These are phyloP conservation scores for Glyptemys insculpta DNA, from an alignment of 2,797 vertebrate species.

Conservation along the genomic window DNA sequence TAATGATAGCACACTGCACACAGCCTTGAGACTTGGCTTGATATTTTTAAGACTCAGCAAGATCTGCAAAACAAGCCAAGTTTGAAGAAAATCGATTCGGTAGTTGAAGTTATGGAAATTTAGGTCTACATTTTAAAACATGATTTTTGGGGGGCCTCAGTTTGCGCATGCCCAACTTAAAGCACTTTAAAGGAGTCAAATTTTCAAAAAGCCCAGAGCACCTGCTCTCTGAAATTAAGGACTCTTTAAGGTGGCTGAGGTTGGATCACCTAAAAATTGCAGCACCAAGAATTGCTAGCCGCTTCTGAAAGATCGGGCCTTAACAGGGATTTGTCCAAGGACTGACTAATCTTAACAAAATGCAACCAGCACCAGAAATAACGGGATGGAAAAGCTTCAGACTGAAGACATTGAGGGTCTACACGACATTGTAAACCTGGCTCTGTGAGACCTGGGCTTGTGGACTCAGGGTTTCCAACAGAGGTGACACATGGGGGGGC, in stretches of 20 bases:
- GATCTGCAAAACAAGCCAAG: not conserved
- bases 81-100: fast-evolving
- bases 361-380: not conserved
- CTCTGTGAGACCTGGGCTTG: too few species aligned
- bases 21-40: not conserved
- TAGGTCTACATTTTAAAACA: not conserved
- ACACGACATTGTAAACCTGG: not conserved
- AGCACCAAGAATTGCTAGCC: not conserved
- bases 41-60: not conserved
- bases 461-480: not conserved
- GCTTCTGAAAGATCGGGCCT: not conserved
- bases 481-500: too few species aligned
- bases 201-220: not conserved
- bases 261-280: not conserved
- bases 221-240: not conserved
- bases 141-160: not conserved
- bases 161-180: not conserved
- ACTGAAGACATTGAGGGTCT: not conserved
- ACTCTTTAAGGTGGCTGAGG: not conserved
- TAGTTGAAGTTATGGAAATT: not conserved
- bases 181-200: not conserved
- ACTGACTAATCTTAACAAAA: not conserved
- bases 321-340: not conserved
- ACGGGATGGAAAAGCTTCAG: not conserved
- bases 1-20: fast-evolving